These are phyloP conservation scores for Saxidomus purpurata DNA, from an alignment of 1,140 invertebrate species.

Conservation along the genomic window DNA sequence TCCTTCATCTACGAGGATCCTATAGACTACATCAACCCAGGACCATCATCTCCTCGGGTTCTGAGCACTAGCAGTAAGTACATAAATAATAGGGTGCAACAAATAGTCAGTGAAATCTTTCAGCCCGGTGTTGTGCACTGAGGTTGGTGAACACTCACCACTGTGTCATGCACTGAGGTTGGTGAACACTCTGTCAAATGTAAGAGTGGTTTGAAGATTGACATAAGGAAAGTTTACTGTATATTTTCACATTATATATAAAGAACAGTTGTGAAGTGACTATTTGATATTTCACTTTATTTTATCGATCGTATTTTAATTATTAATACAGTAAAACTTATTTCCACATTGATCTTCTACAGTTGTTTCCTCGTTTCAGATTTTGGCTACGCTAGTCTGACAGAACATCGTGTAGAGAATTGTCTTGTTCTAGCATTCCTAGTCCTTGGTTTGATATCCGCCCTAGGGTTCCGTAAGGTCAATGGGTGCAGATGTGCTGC, in stretches of 20 bases:
- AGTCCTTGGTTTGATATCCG: constrained; percentile 21
- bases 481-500: constrained; percentile 46
- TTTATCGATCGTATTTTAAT: no score
- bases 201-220: no score
- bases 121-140: not conserved
- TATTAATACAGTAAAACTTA: no score
- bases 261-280: no score
- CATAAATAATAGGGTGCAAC: not conserved
- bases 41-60: not conserved
- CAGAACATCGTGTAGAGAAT: constrained; percentile 33
- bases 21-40: constrained; percentile 30
- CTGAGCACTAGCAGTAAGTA: constrained; percentile 36
- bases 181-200: no score
- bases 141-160: no score
- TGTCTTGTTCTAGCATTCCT: constrained; percentile 16
- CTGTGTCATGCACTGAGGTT: no score
- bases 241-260: no score
- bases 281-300: no score
- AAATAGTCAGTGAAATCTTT: not conserved
- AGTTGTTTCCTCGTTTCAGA: constrained; percentile 29
- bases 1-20: constrained; percentile 54
- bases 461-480: constrained; percentile 30
- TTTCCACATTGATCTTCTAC: no score
- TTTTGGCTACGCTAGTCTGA: constrained; percentile 51
- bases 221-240: no score